Conservation (phyloP, 2,797 vertebrate genomes). For the Karalla daura region DNA sequence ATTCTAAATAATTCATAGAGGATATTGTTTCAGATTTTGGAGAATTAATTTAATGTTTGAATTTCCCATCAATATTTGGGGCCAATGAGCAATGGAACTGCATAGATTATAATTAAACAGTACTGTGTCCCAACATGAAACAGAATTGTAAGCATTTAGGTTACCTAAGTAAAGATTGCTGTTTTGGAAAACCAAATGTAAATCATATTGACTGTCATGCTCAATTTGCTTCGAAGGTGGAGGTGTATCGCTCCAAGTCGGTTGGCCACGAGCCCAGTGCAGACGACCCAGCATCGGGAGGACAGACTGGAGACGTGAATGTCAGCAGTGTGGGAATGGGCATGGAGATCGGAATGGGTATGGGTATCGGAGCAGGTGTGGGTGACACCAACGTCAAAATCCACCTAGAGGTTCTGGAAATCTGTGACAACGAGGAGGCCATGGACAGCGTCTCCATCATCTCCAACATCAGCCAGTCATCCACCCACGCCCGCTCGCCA, state of each 20-base stretch:
- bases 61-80: background rate
- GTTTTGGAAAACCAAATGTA: background rate
- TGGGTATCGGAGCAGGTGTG: slow-evolving; percentile 66
- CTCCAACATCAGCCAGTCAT: slow-evolving; percentile 98
- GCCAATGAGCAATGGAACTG: background rate
- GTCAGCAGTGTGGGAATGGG: slow-evolving; percentile 55
- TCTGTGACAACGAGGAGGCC: slow-evolving; percentile 95
- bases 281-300: slow-evolving; percentile 81
- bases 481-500: slow-evolving; percentile 91
- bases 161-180: too few species aligned
- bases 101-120: background rate
- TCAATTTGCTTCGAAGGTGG: slow-evolving; percentile 82
- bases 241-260: slow-evolving; percentile 97
- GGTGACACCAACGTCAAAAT: slow-evolving; percentile 96
- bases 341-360: slow-evolving; percentile 61
- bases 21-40: background rate
- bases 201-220: too few species aligned
- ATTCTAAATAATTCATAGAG: background rate
- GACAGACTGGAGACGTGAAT: slow-evolving; percentile 51
- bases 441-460: slow-evolving; percentile 98
- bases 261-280: slow-evolving; percentile 95
- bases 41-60: background rate
- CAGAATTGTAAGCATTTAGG: too few species aligned
- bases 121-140: background rate
- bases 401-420: slow-evolving; percentile 98